Base-by-base conservation (phyloP, 2,888 invertebrate genomes). In the Ischnura elegans region DNA sequence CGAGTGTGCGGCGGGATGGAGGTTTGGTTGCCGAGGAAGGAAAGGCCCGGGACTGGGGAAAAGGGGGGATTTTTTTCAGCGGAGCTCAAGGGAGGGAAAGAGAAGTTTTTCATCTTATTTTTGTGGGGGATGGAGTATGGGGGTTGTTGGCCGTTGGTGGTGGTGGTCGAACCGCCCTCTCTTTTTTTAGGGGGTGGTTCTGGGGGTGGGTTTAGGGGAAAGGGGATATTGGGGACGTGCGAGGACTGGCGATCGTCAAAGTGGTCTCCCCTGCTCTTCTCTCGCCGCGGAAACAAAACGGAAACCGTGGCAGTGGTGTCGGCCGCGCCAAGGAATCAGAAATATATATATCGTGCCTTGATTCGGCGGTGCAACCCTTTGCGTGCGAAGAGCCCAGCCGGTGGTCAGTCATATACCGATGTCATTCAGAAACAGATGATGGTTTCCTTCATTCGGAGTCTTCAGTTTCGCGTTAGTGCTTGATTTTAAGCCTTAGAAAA, bases 181-280 rank as follows among this genome's bases (percentile, higher is more conserved):
- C 25, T 25, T 10, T 36, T 76, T 76, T 76, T 36, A 36, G 76
- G 76, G 10, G 61, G 76, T 36, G 36, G 76, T 21, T 13, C 2
- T n/a, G n/a, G n/a, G 76, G 25, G 29, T 36, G 61, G 61, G 61
- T 6, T 8, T 4, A 36, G 29, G 3, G 76, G 76, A 36, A 36
- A 76, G 55, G 90, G 43, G 42, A 90, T 90, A 90, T 90, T 90
- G 90, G 61, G 90, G 43, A 90, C 90, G 90, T 90, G 90, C 61
- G 90, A 43, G 90, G 90, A 90, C 90, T 90, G 90, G 90, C 43
- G 90, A 90, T 61, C 90, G 76, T 76, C 76, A 76, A 76, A 76
- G 76, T 8, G 36, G 76, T 76, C 29, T 36, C 47, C 51, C 42
- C 87, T 19, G 5, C 36, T 90, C 61, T n/a, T n/a, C 51, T 55